Conservation (phyloP, 1,140 invertebrate species). For the Drosophila equinoxialis region DNA sequence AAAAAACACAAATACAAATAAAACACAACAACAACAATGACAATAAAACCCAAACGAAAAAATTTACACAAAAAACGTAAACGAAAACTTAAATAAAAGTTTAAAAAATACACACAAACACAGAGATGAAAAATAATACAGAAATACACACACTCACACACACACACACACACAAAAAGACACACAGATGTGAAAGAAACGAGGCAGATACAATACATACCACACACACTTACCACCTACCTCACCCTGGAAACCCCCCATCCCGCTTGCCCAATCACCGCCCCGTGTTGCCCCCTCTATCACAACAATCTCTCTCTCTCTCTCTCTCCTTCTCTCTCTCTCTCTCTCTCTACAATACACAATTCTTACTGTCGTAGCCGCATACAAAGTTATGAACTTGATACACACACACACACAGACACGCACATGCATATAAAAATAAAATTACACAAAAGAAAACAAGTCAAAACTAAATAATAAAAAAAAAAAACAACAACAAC, state of each 20-base stretch:
- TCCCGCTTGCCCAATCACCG: not conserved
- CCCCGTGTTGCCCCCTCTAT: not conserved
- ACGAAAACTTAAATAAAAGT: constrained; percentile 61
- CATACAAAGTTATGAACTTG: constrained; percentile 72
- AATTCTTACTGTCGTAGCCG: constrained; percentile 74
- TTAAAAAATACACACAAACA: constrained; percentile 54
- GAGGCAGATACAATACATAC: constrained; percentile 12
- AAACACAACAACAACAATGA: constrained; percentile 1
- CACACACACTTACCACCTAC: constrained; percentile 13
- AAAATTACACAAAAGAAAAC: constrained; percentile 81
- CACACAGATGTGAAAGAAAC: constrained; percentile 18
- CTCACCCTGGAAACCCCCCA: not conserved
- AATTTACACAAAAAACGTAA: constrained; percentile 35
- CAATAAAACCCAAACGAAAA: constrained; percentile 16
- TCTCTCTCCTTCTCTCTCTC: constrained; percentile 5
- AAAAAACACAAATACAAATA: too few relatives aligned
- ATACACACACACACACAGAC: constrained; percentile 49
- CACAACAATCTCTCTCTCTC: constrained; percentile 33
- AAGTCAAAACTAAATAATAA: constrained; percentile 77
- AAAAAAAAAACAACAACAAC: constrained; percentile 60
- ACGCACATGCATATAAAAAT: constrained; percentile 52
- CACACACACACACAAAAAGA: constrained; percentile 32
- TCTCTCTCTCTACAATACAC: constrained; percentile 42
- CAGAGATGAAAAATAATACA: constrained; percentile 45
- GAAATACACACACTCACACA: constrained; percentile 36